Evolutionary conservation across 2,888 invertebrate genomes (phyloP).

Genomic region (Synanthedon myopaeformis): DNA sequence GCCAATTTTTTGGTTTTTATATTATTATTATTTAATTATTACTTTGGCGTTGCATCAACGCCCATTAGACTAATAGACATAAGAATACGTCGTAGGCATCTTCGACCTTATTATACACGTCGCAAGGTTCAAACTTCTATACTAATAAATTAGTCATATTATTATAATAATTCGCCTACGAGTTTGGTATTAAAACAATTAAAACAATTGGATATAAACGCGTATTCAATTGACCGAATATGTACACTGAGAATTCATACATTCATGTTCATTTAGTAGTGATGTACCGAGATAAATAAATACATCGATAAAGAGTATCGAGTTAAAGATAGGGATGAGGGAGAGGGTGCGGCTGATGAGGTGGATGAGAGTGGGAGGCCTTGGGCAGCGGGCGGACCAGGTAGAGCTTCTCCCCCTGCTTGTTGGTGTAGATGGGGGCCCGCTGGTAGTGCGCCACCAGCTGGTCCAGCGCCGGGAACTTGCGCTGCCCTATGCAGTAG

Average conservation of each 20-base stretch:
- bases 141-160: neutral
- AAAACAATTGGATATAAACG: too few relatives aligned
- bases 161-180: too few relatives aligned
- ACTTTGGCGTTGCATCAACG: slow-evolving; percentile 36
- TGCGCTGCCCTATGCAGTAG: slow-evolving; percentile 98
- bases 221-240: too few relatives aligned
- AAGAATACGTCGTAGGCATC: slow-evolving; percentile 5
- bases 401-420: slow-evolving; percentile 97
- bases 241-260: too few relatives aligned
- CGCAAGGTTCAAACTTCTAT: neutral
- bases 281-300: too few relatives aligned
- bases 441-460: slow-evolving; percentile 98
- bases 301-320: too few relatives aligned
- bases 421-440: slow-evolving; percentile 98
- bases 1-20: slow-evolving; percentile 56
- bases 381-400: slow-evolving; percentile 91
- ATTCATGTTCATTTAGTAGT: too few relatives aligned
- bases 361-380: slow-evolving; percentile 20
- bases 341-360: slow-evolving; percentile 3
- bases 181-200: too few relatives aligned
- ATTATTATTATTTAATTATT: slow-evolving; percentile 1
- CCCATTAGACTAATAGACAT: slow-evolving; percentile 23
- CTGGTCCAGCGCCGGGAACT: slow-evolving; percentile 95
- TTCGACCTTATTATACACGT: slow-evolving; percentile 3
- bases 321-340: slow-evolving; percentile 1